Base-by-base conservation (phyloP, 2,888 invertebrate species). In the Thecophora atra region DNA sequence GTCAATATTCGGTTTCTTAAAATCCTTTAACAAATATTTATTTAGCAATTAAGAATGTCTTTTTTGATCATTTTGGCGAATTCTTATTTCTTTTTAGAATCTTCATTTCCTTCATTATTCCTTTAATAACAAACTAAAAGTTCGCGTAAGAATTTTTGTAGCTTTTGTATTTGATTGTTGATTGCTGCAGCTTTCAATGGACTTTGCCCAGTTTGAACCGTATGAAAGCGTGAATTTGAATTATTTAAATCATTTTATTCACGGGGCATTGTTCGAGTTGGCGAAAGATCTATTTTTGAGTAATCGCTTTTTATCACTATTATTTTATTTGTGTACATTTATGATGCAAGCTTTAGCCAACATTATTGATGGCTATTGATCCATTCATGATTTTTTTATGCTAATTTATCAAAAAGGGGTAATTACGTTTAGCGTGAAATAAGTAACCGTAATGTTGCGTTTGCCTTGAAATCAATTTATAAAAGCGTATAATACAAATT, bases 11-110 rank as follows among this genome's bases (percentile, higher is more conserved):
- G 37, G 51, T 51, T 6, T 44, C 11, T 8, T 15, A 44, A 17
- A 51, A 51, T 19, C 11, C n/a, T n/a, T 17, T 21, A 21, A 24
- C n/a, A 42, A 56, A 67, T 67, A 67, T 67, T 67, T 67, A 37
- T 21, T 56, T 56, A 56, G 56, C 67, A 67, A 67, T 67, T 67
- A 67, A 56, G 56, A 54, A 17, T 67, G 56, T 54, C 54, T 54
- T 67, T 54, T 54, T 19, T n/a, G 54, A 52, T 52, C 37, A 37
- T 11, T 24, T 56, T 21, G 30, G 13, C 21, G 17, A 7, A 37
- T 67, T 56, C 26, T 51, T 3, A 24, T 64, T 64, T 64, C 47
- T 42, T 24, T 47, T 47, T 47, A 17, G 37, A 11, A 11, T 37
- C 11, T 37, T 37, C 8, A 6, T 28, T 51, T n/a, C 47, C 47